Conservation (phyloP, 1,140 invertebrate genomes). For the Babylonia areolata region DNA sequence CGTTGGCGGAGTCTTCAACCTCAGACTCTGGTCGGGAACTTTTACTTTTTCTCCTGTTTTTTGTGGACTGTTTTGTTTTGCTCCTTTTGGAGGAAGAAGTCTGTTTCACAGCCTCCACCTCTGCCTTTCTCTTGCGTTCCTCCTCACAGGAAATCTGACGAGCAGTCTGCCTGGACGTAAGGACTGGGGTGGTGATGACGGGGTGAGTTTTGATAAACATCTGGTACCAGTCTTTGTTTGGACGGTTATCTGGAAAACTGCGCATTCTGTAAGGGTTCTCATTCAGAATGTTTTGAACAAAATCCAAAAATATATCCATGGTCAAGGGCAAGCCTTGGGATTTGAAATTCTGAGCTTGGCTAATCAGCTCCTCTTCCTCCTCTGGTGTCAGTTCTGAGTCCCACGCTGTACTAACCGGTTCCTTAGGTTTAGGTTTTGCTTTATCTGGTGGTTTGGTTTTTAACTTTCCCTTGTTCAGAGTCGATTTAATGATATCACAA, state of each 20-base stretch:
- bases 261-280: constrained; percentile 18
- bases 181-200: constrained; percentile 2
- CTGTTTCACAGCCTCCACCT: constrained; percentile 3
- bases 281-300: constrained; percentile 23
- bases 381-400: constrained; percentile 33
- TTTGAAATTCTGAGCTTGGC: constrained; percentile 20
- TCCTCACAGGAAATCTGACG: constrained; percentile 25
- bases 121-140: constrained; percentile 30
- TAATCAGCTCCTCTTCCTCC: constrained; percentile 28
- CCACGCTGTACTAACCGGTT: not conserved
- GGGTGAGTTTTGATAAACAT: constrained; percentile 24
- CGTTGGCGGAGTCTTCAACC: constrained; percentile 20
- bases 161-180: constrained; percentile 16
- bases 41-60: not conserved
- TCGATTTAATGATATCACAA: not conserved
- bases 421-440: not conserved
- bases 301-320: constrained; percentile 35
- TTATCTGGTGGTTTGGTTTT: not conserved
- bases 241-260: constrained; percentile 32
- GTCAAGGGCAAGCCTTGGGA: constrained; percentile 17
- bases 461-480: not conserved
- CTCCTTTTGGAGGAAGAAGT: not conserved
- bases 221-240: constrained; percentile 35
- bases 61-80: not conserved
- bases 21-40: not conserved